Evolutionary conservation across 1,140 invertebrate species (phyloP).

Genomic region (Drosophila subobscura): DNA sequence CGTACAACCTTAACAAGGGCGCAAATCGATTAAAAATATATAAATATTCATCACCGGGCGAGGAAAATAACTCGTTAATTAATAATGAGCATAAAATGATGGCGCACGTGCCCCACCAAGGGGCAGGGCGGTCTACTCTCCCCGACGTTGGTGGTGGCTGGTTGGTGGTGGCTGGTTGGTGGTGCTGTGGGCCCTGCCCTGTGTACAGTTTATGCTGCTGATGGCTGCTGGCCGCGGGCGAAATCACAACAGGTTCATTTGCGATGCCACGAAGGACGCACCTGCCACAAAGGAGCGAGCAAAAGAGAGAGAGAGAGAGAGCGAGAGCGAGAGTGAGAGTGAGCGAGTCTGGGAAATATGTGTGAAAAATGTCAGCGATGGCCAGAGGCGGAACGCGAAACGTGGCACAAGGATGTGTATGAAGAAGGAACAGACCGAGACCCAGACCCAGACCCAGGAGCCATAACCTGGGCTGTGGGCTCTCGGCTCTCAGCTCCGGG

Average conservation of each 20-base stretch:
- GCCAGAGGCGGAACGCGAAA: conserved; percentile 60
- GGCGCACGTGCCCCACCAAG: conserved; percentile 60
- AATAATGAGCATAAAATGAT: conserved; percentile 76
- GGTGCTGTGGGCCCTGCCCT: neutral
- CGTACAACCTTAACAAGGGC: conserved; percentile 23
- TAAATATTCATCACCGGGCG: conserved; percentile 70
- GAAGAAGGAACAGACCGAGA: neutral
- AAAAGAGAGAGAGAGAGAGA: neutral
- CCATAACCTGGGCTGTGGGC: conserved; percentile 3
- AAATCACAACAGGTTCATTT: conserved; percentile 70
- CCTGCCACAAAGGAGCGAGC: neutral
- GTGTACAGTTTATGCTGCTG: conserved; percentile 11
- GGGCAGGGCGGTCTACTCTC: neutral
- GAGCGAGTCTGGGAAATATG: conserved; percentile 49
- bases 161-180: neutral
- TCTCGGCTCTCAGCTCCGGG: conserved; percentile 2
- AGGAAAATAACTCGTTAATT: conserved; percentile 79
- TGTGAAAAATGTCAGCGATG: conserved; percentile 72
- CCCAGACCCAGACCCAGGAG: too few species aligned
- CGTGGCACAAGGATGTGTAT: conserved; percentile 17
- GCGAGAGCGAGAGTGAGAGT: conserved; percentile 11
- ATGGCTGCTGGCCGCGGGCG: conserved; percentile 24
- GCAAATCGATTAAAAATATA: conserved; percentile 75
- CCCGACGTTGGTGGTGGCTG: too few species aligned
- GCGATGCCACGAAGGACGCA: conserved; percentile 42